Conservation (phyloP, 1,140 invertebrate genomes). For the Papilio aristodemus region DNA sequence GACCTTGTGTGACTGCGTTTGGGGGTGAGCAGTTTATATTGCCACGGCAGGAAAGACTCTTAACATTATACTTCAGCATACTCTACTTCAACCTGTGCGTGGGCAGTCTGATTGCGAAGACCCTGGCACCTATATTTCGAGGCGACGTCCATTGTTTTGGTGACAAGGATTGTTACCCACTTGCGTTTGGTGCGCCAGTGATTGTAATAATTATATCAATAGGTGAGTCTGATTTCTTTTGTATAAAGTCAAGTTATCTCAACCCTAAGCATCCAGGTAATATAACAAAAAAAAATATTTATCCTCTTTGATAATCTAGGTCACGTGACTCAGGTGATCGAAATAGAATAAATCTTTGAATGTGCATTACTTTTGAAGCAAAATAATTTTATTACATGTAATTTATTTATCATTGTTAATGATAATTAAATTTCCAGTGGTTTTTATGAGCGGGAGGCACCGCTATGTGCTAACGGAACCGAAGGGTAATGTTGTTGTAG, state of each 20-base stretch:
- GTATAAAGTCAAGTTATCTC: background rate
- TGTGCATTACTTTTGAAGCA: too few relatives aligned
- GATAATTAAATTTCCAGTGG: slow-evolving; percentile 82
- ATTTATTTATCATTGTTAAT: slow-evolving; percentile 37
- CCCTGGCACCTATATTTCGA: slow-evolving; percentile 84
- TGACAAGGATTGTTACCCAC: slow-evolving; percentile 84
- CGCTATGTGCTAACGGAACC: slow-evolving; percentile 90
- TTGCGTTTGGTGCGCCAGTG: slow-evolving; percentile 87
- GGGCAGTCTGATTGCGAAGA: slow-evolving; percentile 84
- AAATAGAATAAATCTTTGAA: too few relatives aligned
- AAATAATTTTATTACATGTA: background rate
- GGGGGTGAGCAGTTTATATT: slow-evolving; percentile 93
- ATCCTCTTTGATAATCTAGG: too few relatives aligned
- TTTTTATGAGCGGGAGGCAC: slow-evolving; percentile 87
- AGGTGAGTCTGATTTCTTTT: slow-evolving; percentile 62
- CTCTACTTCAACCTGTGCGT: slow-evolving; percentile 86
- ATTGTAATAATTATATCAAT: slow-evolving; percentile 82
- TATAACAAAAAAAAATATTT: too few relatives aligned
- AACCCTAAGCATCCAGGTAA: too few relatives aligned
- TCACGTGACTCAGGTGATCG: too few relatives aligned
- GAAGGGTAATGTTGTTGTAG: slow-evolving; percentile 89
- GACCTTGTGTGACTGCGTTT: slow-evolving; percentile 94
- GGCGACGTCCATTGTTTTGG: slow-evolving; percentile 85
- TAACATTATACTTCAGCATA: slow-evolving; percentile 85
- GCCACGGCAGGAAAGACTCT: slow-evolving; percentile 82